Percentiles rank a stretch among this genome's conserved stretches.
phyloP scores from a whole-genome alignment of 2,113 vertebrate genomes.

The Blennius ocellaris region DNA sequence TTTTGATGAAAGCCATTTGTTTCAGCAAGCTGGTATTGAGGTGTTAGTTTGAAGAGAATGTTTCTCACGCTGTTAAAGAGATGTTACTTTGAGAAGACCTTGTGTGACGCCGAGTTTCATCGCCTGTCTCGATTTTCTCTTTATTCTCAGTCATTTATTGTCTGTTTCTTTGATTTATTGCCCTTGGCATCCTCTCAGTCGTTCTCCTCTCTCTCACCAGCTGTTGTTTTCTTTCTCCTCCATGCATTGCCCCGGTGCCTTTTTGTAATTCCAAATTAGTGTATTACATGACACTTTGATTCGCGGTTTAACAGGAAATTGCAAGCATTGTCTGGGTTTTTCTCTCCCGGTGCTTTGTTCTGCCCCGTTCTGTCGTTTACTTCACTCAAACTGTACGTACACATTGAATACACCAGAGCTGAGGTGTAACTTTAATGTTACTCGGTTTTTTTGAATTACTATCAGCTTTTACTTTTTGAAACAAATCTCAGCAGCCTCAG shows the following conservation, averaged over 20 bases:
- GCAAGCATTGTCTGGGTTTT: neutral
- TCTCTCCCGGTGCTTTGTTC: neutral
- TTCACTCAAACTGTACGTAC: too few relatives aligned
- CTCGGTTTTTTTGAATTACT: too few relatives aligned
- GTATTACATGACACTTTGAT: neutral
- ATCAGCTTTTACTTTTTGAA: too few relatives aligned
- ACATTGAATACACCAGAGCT: too few relatives aligned
- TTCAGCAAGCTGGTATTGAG: neutral
- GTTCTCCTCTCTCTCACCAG: conserved; percentile 18
- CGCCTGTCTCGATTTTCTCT: conserved; percentile 23
- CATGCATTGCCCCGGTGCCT: conserved; percentile 22
- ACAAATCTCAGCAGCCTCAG: too few relatives aligned
- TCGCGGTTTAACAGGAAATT: neutral
- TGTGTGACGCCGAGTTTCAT: conserved; percentile 33
- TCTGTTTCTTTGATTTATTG: conserved; percentile 45
- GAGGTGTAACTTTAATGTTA: too few relatives aligned
- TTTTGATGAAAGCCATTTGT: neutral
- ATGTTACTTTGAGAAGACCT: conserved; percentile 53
- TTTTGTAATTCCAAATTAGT: conserved; percentile 1
- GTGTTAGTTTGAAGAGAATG: neutral
- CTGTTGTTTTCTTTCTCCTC: conserved; percentile 31
- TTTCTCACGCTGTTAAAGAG: conserved; percentile 13
- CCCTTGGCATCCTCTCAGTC: conserved; percentile 23
- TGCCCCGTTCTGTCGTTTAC: neutral
- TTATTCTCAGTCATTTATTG: conserved; percentile 22